phyloP scores from a whole-genome alignment of 2,888 invertebrate genomes.

The Lacanobia oleracea region DNA sequence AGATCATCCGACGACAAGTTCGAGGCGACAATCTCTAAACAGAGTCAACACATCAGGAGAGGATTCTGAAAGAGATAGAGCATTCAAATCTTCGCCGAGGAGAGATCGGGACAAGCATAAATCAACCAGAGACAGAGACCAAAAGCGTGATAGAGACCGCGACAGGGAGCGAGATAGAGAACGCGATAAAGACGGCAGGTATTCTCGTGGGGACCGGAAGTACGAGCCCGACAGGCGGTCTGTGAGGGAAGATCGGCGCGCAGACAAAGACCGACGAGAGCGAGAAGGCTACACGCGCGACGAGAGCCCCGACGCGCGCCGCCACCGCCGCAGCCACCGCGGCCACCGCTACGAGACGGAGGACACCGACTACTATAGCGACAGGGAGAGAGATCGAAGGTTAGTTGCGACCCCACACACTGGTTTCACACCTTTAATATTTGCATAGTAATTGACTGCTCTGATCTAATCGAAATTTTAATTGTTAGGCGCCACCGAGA shows the following conservation, averaged over 20 bases:
- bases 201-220: conserved; percentile 80
- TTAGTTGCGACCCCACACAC: conserved; percentile 55
- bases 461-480: neutral
- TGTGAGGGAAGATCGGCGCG: conserved; percentile 75
- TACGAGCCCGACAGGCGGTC: conserved; percentile 78
- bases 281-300: conserved; percentile 71
- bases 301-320: conserved; percentile 79
- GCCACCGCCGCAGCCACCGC: conserved; percentile 80
- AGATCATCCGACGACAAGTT: conserved; percentile 77
- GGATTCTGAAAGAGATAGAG: conserved; percentile 85
- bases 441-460: neutral
- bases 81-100: conserved; percentile 81
- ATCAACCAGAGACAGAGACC: conserved; percentile 75
- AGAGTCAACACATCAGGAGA: conserved; percentile 84
- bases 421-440: neutral
- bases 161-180: conserved; percentile 76
- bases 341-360: conserved; percentile 91
- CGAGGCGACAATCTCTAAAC: conserved; percentile 79
- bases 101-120: conserved; percentile 81
- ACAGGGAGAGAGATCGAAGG: conserved; percentile 91
- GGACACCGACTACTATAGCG: conserved; percentile 93
- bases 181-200: conserved; percentile 78
- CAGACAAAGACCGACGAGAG: conserved; percentile 80
- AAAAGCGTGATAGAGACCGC: conserved; percentile 70
- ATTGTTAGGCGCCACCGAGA: conserved; percentile 86